Base-by-base conservation (phyloP, 2,888 invertebrate species). In the Rhagophthalmus giganteus region DNA sequence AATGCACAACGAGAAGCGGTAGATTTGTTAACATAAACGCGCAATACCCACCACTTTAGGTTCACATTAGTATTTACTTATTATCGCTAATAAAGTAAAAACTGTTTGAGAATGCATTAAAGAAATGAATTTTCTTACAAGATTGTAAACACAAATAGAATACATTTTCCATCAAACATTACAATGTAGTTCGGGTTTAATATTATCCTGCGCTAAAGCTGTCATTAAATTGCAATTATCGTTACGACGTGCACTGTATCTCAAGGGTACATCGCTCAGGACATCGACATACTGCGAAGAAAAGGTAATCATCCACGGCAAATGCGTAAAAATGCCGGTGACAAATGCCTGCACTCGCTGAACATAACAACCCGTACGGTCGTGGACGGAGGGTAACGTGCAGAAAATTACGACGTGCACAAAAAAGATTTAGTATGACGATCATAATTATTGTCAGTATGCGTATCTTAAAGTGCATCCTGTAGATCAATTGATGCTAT, bases 221-320 rank as follows among this genome's bases (percentile, higher is more conserved):
- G 58, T 55, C 57, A 59, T 59, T 59, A 59, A 59, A 57, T 59
- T 50, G 55, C 54, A 55, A 59, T 59, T 59, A 59, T 57, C 57
- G 55, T 59, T 57, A n/a, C n/a, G n/a, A 55, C 57, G 57, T 55
- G 54, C 53, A 50, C 49, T 37, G 54, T 47, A 54, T 51, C 58
- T 51, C 55, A 56, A 59, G 57, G 59, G 59, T 56, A 55, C 45
- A 40, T 41, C 50, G 46, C 52, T 57, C 59, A 57, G n/a, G n/a
- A n/a, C n/a, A n/a, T n/a, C 57, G 57, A 59, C 55, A 56, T 32
- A 28, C 11, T 34, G 40, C 34, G 24, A 31, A 52, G 40, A 40
- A 54, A 51, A 55, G 47, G 38, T 37, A 34, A 37, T 20, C 30
- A 38, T 33, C 38, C 44, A 46, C 30, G 25, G 40, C 40, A 46